Base-by-base conservation (phyloP, 1,140 invertebrate species). In the Saccostrea echinata region DNA sequence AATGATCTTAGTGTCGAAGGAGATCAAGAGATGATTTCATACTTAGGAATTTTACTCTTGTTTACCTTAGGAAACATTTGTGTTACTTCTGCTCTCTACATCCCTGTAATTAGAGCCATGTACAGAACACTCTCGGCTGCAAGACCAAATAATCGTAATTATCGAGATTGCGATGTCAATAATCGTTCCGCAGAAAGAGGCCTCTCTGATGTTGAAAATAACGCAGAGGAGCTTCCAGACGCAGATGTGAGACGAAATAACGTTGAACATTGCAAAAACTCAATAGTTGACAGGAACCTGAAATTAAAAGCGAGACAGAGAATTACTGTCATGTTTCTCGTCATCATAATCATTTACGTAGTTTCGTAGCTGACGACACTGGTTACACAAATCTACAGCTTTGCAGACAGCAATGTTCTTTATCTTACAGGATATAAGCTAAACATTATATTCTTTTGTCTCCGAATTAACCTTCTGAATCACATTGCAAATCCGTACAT, bases 351-450 rank as follows among this genome's bases (percentile, higher is more conserved):
- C 9, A 9, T 16, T 76, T 76, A 76, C 30, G 68, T 76, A 76
- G 68, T 76, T 76, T 76, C 68, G 68, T 76, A 76, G 33, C 68
- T 76, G 68, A 76, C 68, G 68, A 33, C 68, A 76, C 30, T 76
- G 27, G 27, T 30, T 27, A 76, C 68, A 11, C 68, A 76, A 11
- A 30, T 76, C 30, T 27, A 33, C 27, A 76, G 27, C 12, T 76
- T 76, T 30, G 27, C 27, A 33, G 27, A 24, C 0, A 30, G 68
- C 11, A 76, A 9, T 8, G 43, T 9, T 8, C 43, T 76, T 3
- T 0, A 30, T 11, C 11, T 76, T 11, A 76, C 24, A 35, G 68
- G 68, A 0, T 76, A 76, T 18, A 13, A 33, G 13, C 27, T 76
- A 11, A 76, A 76, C 27, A 76, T 76, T 12, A 33, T 30, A 12